These are phyloP conservation scores for Cebidichthys violaceus DNA, from an alignment of 2,113 vertebrate genomes.

Conservation along the genomic window DNA sequence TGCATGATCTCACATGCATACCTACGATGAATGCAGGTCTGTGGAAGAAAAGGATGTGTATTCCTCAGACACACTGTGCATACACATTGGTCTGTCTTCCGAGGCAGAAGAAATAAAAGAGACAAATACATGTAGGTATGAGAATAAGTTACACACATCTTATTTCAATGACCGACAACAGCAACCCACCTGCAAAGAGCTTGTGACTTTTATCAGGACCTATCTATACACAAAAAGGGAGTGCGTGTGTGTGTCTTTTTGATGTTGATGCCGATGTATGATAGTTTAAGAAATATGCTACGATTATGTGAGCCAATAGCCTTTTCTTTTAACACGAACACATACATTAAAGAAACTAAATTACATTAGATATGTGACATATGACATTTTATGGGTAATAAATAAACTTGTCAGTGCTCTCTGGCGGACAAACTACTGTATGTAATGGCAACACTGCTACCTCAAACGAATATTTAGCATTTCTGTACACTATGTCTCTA, in stretches of 20 bases:
- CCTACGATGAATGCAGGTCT: slow-evolving; percentile 20
- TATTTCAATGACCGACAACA: no score
- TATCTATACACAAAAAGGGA: no score
- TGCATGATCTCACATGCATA: slow-evolving; percentile 48
- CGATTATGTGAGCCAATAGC: not conserved
- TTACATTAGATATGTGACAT: not conserved
- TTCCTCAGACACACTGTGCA: no score
- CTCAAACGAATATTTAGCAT: not conserved
- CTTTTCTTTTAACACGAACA: not conserved
- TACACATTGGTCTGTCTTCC: no score
- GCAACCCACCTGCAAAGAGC: no score
- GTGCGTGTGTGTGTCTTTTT: no score
- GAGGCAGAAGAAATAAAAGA: no score
- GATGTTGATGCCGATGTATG: not conserved
- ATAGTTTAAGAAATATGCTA: not conserved
- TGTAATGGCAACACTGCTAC: not conserved
- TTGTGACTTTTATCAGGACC: no score
- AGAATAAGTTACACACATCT: no score
- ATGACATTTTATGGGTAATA: not conserved
- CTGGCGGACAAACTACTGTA: not conserved
- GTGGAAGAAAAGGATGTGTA: slow-evolving; percentile 15
- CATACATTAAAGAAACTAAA: not conserved
- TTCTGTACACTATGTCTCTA: not conserved
- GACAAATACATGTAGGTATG: no score
- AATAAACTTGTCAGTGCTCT: not conserved